Conservation (phyloP, 2,113 vertebrate species). For the Sphyrna mokarran region DNA sequence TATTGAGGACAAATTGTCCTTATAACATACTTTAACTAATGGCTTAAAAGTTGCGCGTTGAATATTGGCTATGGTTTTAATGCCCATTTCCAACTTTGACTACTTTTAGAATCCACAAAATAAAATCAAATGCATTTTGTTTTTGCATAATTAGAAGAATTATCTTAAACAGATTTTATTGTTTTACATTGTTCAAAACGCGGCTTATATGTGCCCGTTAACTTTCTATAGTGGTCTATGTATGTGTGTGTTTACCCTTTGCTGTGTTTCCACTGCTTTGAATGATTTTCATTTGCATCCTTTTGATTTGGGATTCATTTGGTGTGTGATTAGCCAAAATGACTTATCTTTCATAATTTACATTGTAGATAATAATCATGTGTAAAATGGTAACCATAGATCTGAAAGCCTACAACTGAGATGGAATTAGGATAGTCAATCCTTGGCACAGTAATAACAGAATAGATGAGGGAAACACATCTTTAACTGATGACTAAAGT, state of each 20-base stretch:
- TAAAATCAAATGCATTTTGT: neutral
- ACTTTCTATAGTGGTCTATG: neutral
- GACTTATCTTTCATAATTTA: neutral
- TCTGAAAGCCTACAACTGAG: neutral
- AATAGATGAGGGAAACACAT: neutral
- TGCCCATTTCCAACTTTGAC: neutral
- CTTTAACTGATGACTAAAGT: constrained; percentile 2
- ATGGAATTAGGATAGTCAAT: neutral
- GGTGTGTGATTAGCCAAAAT: neutral
- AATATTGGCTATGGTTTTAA: neutral
- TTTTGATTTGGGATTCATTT: neutral
- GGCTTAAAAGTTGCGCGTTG: neutral
- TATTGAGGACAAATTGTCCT: neutral
- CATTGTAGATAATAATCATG: neutral
- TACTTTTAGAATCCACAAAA: neutral
- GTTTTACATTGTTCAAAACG: neutral
- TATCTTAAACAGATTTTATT: neutral
- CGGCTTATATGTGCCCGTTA: neutral
- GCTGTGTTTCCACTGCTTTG: neutral
- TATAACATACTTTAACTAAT: neutral
- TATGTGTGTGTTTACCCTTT: neutral
- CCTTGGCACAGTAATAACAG: neutral
- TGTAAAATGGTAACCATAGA: neutral
- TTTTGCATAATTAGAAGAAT: neutral
- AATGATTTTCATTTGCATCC: neutral